phyloP scores from a whole-genome alignment of 2,113 vertebrate species.

The Perca schrenkii region DNA sequence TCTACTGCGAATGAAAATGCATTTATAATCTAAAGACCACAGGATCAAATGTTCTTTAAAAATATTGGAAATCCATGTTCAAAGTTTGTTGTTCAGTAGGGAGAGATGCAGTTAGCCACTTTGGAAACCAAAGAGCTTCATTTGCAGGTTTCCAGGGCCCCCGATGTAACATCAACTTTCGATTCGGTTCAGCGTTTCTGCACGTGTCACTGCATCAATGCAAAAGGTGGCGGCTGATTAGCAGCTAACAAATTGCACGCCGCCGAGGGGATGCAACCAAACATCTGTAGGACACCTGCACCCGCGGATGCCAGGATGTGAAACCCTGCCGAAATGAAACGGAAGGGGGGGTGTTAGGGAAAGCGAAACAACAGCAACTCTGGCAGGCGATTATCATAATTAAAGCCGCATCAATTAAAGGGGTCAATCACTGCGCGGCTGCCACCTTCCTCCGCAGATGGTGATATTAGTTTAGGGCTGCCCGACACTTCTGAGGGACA shows the following conservation, averaged over 20 bases:
- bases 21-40: neutral
- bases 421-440: slow-evolving; percentile 83
- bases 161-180: neutral
- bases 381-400: slow-evolving; percentile 95
- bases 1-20: neutral
- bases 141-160: slow-evolving; percentile 31
- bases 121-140: neutral
- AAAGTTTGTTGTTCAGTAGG: neutral
- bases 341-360: neutral
- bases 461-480: slow-evolving; percentile 89
- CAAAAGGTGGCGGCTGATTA: slow-evolving; percentile 74
- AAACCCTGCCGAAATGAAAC: slow-evolving; percentile 52
- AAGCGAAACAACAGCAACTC: slow-evolving; percentile 76
- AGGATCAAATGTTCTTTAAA: neutral
- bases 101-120: neutral
- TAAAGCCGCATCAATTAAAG: slow-evolving; percentile 96
- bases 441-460: slow-evolving; percentile 93
- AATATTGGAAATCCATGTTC: neutral
- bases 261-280: slow-evolving; percentile 48
- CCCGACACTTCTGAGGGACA: slow-evolving; percentile 31
- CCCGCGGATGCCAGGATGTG: slow-evolving; percentile 86
- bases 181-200: neutral
- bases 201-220: slow-evolving; percentile 39
- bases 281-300: slow-evolving; percentile 91
- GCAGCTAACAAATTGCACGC: slow-evolving; percentile 68